Percentiles rank a stretch among this genome's conserved stretches.
Conservation (phyloP, 2,797 vertebrate genomes). For the Esox lucius region DNA sequence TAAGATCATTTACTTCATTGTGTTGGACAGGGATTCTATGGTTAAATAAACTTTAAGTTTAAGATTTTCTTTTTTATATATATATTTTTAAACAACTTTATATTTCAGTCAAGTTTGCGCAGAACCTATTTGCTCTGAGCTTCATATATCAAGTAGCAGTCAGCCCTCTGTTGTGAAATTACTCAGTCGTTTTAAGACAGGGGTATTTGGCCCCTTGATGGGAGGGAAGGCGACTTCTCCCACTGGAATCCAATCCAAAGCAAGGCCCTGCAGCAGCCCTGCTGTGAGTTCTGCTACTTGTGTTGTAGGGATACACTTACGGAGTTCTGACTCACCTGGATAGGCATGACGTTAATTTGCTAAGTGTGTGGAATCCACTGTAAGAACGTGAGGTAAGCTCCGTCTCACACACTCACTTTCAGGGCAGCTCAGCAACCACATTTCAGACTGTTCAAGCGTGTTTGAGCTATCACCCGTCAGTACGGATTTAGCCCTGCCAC, state of each 20-base stretch:
- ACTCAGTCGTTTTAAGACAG: slow-evolving; percentile 18
- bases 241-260: slow-evolving; percentile 20
- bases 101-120: neutral
- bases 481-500: slow-evolving; percentile 40
- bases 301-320: slow-evolving; percentile 7
- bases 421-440: slow-evolving; percentile 21
- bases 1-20: neutral
- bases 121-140: slow-evolving; percentile 9
- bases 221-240: slow-evolving; percentile 20
- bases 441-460: slow-evolving; percentile 45
- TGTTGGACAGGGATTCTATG: neutral
- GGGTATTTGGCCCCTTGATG: slow-evolving; percentile 9
- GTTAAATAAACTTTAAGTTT: neutral
- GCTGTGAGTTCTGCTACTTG: slow-evolving; percentile 14
- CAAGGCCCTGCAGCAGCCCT: slow-evolving; percentile 12
- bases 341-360: slow-evolving; percentile 44
- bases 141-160: neutral
- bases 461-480: slow-evolving; percentile 60
- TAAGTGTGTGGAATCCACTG: slow-evolving; percentile 19
- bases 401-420: slow-evolving; percentile 7
- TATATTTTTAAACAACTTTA: neutral
- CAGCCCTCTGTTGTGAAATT: slow-evolving; percentile 10
- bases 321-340: slow-evolving; percentile 27
- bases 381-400: slow-evolving; percentile 41
- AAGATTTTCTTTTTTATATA: neutral